Conservation (phyloP, 2,113 vertebrate genomes). For the Tragelaphus buxtoni region DNA sequence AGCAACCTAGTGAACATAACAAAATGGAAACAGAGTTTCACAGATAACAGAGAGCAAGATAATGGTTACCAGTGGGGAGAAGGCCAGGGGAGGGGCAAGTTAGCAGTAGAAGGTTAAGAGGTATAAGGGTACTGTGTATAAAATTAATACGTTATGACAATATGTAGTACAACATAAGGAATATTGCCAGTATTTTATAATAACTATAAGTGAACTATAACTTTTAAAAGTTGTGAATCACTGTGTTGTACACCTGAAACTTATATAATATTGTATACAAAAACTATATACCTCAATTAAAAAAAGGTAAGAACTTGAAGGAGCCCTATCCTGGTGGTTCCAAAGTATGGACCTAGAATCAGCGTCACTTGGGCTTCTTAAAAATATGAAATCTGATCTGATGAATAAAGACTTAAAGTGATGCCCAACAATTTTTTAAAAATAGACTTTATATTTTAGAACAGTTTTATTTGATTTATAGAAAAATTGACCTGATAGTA, state of each 20-base stretch:
- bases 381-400: neutral
- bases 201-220: neutral
- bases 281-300: neutral
- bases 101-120: neutral
- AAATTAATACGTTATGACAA: neutral
- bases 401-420: neutral
- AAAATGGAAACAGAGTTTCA: neutral
- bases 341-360: neutral
- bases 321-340: neutral
- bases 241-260: neutral
- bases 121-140: neutral
- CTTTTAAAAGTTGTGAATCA: neutral
- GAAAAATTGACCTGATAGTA: neutral
- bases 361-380: neutral
- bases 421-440: neutral
- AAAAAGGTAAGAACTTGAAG: neutral
- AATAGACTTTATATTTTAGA: neutral
- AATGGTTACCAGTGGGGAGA: neutral
- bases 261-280: neutral
- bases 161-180: neutral
- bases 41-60: neutral
- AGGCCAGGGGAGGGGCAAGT: neutral
- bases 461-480: neutral
- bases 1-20: neutral
- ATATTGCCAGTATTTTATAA: neutral